Evolutionary conservation across 2,888 invertebrate species (phyloP).

Genomic region (Philereme vetulata): DNA sequence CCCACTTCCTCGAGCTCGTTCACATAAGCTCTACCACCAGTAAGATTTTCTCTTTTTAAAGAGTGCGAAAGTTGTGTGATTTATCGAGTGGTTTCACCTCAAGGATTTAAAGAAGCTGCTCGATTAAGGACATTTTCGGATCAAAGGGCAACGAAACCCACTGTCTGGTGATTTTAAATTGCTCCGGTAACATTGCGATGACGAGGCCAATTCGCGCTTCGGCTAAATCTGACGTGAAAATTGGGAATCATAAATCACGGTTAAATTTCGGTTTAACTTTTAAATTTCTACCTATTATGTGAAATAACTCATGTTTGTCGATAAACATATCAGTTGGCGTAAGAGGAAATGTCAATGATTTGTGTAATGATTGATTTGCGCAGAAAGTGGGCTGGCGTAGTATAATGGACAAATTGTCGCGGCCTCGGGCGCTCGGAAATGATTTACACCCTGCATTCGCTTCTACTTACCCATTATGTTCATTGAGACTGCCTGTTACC

Average conservation of each 20-base stretch:
- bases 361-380: constrained; percentile 52
- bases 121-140: constrained; percentile 25
- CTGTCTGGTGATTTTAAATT: constrained; percentile 36
- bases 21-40: no score
- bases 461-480: constrained; percentile 37
- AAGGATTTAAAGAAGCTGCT: constrained; percentile 32
- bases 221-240: constrained; percentile 54
- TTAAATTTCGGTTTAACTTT: constrained; percentile 64
- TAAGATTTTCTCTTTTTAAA: constrained; percentile 10
- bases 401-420: constrained; percentile 47
- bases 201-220: constrained; percentile 40
- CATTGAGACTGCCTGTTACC: constrained; percentile 32
- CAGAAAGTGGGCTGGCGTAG: constrained; percentile 22
- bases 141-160: constrained; percentile 21
- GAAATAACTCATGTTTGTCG: constrained; percentile 56
- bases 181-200: constrained; percentile 29
- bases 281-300: constrained; percentile 62
- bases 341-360: constrained; percentile 61
- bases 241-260: constrained; percentile 65
- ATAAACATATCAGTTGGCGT: constrained; percentile 49
- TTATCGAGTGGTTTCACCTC: constrained; percentile 32
- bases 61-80: constrained; percentile 28
- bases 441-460: constrained; percentile 51
- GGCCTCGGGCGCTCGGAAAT: constrained; percentile 42
- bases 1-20: no score